Base-by-base conservation (phyloP, 2,888 invertebrate genomes). In the Eupeodes latifasciatus region DNA sequence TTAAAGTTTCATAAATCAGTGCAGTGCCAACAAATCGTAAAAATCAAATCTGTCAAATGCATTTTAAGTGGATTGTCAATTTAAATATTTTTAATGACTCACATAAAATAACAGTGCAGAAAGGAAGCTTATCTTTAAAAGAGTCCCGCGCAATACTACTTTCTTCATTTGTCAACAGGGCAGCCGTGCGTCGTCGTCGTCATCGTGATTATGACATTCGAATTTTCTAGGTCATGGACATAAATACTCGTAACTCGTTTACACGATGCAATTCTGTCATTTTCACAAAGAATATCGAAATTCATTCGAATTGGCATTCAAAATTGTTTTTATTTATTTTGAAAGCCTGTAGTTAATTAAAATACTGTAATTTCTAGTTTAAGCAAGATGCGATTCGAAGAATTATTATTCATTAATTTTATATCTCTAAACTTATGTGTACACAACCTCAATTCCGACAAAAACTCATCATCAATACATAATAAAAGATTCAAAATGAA, bases 231-330 rank as follows among this genome's bases (percentile, higher is more conserved):
- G 61, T 69, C 61, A 53, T 67, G 61, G 36, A 49, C n/a, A 34
- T 36, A 0, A 7, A 53, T 69, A n/a, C n/a, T n/a, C n/a, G n/a
- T n/a, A 69, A 69, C 36, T 67, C 53, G 34, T 53, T 40, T 53
- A 34, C n/a, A 36, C 5, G 4, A 5, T 14, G 12, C 14, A 55
- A 40, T 49, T 27, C 40, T 47, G 61, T 74, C 51, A 47, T 27
- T 27, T 40, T 47, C 61, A 69, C 57, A 47, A 53, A 47, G 77
- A 75, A 67, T 10, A 47, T n/a, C 10, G 62, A 69, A 55, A 67
- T 57, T 16, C 64, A 66, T 53, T 76, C 27, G 27, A 76, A 59
- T 76, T 85, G 80, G 64, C 80, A 80, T 59, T 19, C 44, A 51
- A 80, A 34, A 71, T 49, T 53, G 49, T 75, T 75, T 71, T 75